Evolutionary conservation across 2,888 invertebrate genomes (phyloP).

Genomic region (Lasioglossum villosulum): DNA sequence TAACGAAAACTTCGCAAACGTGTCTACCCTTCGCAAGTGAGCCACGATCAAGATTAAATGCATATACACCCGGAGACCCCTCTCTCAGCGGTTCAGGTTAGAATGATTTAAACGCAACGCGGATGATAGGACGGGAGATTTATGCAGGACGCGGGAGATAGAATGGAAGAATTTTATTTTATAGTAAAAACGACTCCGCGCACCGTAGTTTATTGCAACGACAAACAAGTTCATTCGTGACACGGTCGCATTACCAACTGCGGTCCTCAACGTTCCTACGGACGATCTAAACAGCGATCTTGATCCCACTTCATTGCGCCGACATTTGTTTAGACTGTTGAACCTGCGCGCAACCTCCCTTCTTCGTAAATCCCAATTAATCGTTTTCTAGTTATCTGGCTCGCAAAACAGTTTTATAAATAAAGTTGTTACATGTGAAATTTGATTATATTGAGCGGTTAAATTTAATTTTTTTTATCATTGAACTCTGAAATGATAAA

Average conservation of each 20-base stretch:
- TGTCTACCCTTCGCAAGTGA: constrained; percentile 36
- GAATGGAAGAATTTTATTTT: constrained; percentile 27
- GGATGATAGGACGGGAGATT: constrained; percentile 23
- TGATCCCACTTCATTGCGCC: constrained; percentile 17
- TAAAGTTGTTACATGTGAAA: too few relatives aligned
- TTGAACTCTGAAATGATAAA: too few relatives aligned
- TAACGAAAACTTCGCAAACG: constrained; percentile 52
- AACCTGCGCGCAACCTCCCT: constrained; percentile 54
- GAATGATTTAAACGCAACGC: constrained; percentile 44
- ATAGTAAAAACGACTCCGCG: neutral
- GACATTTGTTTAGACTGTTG: constrained; percentile 48
- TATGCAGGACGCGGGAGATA: neutral
- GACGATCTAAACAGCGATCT: constrained; percentile 30
- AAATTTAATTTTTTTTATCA: too few relatives aligned
- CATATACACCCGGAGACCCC: constrained; percentile 6
- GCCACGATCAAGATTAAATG: constrained; percentile 53
- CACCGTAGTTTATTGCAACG: neutral
- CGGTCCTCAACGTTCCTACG: constrained; percentile 5
- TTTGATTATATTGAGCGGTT: too few relatives aligned
- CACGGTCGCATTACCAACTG: constrained; percentile 21
- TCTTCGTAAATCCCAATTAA: constrained; percentile 42
- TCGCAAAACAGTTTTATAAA: neutral
- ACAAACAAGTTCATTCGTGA: constrained; percentile 25
- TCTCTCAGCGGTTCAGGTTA: constrained; percentile 32
- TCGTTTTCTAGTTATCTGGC: neutral